Percentiles rank a stretch among this genome's conserved stretches.
Evolutionary conservation across 35 echinoderm and acorn worm genomes (phyloP).

Genomic region (Patiria miniata): DNA sequence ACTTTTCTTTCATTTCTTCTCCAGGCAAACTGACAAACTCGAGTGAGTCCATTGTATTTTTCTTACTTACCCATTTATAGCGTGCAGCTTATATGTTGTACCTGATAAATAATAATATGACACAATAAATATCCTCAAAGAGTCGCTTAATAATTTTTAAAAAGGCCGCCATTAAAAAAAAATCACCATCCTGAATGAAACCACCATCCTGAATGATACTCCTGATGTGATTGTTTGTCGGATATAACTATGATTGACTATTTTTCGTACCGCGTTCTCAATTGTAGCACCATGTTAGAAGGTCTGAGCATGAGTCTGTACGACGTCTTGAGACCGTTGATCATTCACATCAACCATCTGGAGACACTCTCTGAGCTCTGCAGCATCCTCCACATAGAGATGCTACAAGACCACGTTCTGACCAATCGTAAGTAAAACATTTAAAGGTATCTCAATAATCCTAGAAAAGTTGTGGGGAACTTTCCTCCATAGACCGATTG

Average conservation of each 20-base stretch:
- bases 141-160: too few relatives aligned
- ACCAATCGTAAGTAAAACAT: conserved; percentile 85
- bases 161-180: too few relatives aligned
- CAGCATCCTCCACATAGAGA: conserved; percentile 93
- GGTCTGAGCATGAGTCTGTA: conserved; percentile 85
- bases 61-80: too few relatives aligned
- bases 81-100: too few relatives aligned
- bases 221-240: not conserved
- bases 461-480: too few relatives aligned
- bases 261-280: not conserved
- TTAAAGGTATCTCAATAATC: too few relatives aligned
- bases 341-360: conserved; percentile 97
- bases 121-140: too few relatives aligned
- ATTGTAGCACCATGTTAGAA: conserved; percentile 80
- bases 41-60: conserved; percentile 68
- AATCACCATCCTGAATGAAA: not conserved
- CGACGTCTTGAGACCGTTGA: conserved; percentile 90
- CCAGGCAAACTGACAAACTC: conserved; percentile 82
- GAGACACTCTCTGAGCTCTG: conserved; percentile 95
- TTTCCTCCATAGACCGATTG: too few relatives aligned
- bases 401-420: conserved; percentile 94
- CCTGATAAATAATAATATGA: too few relatives aligned
- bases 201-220: not conserved
- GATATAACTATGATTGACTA: not conserved
- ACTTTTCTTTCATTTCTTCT: conserved; percentile 98